A percentile compares a stretch with the other conserved stretches of the same genome.
Evolutionary conservation across 1,140 invertebrate species (phyloP).

Genomic region (Orius insidiosus): DNA sequence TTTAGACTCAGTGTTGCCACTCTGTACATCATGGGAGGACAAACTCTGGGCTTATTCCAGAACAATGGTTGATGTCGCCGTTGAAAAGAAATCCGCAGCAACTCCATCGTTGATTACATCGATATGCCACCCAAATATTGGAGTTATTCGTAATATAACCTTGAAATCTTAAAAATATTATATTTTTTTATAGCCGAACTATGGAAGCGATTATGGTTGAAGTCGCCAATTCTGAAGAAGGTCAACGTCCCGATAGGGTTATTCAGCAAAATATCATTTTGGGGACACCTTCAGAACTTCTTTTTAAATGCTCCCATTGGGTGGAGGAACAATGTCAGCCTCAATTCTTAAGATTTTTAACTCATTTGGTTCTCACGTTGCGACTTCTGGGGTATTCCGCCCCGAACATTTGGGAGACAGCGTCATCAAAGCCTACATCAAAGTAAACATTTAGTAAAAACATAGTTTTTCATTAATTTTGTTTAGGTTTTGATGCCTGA

Average conservation of each 20-base stretch:
- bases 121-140: slow-evolving; percentile 57
- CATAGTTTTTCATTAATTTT: not conserved
- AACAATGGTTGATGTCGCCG: slow-evolving; percentile 62
- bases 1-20: slow-evolving; percentile 48
- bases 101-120: slow-evolving; percentile 33
- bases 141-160: slow-evolving; percentile 42
- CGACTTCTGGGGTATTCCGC: slow-evolving; percentile 51
- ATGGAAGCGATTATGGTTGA: not conserved
- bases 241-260: not conserved
- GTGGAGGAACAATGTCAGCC: slow-evolving; percentile 21
- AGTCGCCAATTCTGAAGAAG: not conserved
- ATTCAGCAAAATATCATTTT: not conserved
- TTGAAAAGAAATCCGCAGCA: slow-evolving; percentile 55
- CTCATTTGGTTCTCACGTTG: slow-evolving; percentile 71
- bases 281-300: not conserved
- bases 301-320: slow-evolving; percentile 4
- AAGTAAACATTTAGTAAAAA: slow-evolving; percentile 20
- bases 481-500: slow-evolving; percentile 45
- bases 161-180: not conserved
- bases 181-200: not conserved
- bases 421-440: slow-evolving; percentile 51
- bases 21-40: slow-evolving; percentile 71
- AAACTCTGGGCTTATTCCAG: slow-evolving; percentile 76
- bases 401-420: slow-evolving; percentile 50
- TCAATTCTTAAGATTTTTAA: slow-evolving; percentile 36